Evolutionary conservation across 1,140 invertebrate genomes (phyloP).

Genomic region (honey bee (Apis mellifera)): DNA sequence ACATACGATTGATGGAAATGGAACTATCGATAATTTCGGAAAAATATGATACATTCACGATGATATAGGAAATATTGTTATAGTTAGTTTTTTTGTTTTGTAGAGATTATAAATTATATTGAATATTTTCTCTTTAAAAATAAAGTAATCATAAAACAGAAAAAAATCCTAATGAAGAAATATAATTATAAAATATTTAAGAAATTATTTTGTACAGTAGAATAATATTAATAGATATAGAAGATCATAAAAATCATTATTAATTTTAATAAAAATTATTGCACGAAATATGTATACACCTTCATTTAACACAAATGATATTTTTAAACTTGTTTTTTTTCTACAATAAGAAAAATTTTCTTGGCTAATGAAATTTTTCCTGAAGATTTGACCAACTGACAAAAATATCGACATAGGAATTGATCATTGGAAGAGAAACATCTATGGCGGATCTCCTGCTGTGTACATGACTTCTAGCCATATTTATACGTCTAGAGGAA

Average conservation of each 20-base stretch:
- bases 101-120: too few species aligned
- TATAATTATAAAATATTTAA: too few species aligned
- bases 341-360: slow-evolving; percentile 16
- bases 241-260: too few species aligned
- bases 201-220: too few species aligned
- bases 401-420: neutral
- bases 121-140: too few species aligned
- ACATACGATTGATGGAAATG: neutral
- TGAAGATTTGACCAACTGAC: neutral
- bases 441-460: neutral
- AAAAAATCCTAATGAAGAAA: too few species aligned
- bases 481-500: neutral
- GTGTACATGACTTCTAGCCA: neutral
- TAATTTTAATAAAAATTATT: slow-evolving; percentile 17
- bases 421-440: neutral
- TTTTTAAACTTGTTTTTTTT: neutral
- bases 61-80: slow-evolving; percentile 39
- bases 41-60: slow-evolving; percentile 33
- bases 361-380: too few species aligned
- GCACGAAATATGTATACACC: too few species aligned
- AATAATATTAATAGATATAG: too few species aligned
- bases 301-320: too few species aligned
- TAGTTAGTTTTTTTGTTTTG: too few species aligned
- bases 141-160: too few species aligned
- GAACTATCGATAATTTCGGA: slow-evolving; percentile 34